Evolutionary conservation across 2,113 vertebrate genomes (phyloP).

Genomic region (Megalops atlanticus): DNA sequence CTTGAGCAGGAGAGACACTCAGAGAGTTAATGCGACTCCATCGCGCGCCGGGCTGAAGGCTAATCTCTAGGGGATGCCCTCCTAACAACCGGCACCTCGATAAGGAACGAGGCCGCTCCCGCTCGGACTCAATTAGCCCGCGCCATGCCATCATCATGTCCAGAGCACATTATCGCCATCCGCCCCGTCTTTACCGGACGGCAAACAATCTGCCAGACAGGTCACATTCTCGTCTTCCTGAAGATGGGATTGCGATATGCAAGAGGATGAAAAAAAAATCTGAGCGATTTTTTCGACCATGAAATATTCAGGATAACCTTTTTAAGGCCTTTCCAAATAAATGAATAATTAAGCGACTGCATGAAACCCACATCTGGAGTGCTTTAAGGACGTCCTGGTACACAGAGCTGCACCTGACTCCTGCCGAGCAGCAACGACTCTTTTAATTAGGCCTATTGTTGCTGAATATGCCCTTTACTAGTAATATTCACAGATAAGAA

Average conservation of each 20-base stretch:
- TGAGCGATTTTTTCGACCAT: constrained; percentile 11
- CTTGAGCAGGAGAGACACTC: constrained; percentile 27
- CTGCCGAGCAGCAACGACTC: neutral
- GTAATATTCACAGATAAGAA: too few species aligned
- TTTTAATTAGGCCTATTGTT: too few species aligned
- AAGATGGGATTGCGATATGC: neutral
- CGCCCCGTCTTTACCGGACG: neutral
- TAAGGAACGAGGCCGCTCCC: neutral
- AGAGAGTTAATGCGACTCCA: constrained; percentile 23
- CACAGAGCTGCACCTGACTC: neutral
- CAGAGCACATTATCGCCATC: neutral
- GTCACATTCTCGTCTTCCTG: neutral
- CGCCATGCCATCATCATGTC: neutral
- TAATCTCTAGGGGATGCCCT: neutral
- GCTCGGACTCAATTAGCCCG: neutral
- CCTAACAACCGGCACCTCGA: neutral
- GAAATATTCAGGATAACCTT: constrained; percentile 37
- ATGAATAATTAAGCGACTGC: constrained; percentile 33
- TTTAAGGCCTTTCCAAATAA: constrained; percentile 29
- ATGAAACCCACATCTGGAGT: constrained; percentile 18
- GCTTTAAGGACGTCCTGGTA: neutral
- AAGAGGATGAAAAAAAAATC: constrained; percentile 1
- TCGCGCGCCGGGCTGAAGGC: neutral
- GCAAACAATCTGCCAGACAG: neutral
- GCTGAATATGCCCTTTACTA: too few species aligned